These are phyloP conservation scores for Cancer borealis DNA, from an alignment of 2,888 invertebrate genomes.

Conservation along the genomic window DNA sequence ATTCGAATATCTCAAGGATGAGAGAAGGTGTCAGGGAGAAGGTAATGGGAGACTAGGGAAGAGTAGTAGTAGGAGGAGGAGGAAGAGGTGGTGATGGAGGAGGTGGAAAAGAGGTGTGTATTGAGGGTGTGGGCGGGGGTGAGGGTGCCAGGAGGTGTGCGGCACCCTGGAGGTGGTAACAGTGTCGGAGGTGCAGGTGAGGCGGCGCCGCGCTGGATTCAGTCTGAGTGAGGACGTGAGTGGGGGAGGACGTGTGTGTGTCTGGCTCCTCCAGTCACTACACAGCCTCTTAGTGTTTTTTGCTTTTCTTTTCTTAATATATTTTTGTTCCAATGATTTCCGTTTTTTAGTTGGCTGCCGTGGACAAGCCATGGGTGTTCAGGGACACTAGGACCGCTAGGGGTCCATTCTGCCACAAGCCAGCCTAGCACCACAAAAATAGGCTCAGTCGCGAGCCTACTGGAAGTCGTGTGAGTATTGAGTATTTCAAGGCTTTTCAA, in stretches of 20 bases:
- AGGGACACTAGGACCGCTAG: slow-evolving; percentile 12
- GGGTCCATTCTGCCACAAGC: slow-evolving; percentile 26
- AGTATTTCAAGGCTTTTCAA: neutral
- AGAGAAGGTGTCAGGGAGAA: neutral
- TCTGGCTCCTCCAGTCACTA: slow-evolving; percentile 34
- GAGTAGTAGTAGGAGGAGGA: neutral
- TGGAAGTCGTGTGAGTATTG: slow-evolving; percentile 60
- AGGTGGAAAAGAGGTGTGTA: neutral
- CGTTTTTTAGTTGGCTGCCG: slow-evolving; percentile 25
- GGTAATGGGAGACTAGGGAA: neutral
- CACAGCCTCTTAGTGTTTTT: slow-evolving; percentile 22
- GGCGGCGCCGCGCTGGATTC: neutral
- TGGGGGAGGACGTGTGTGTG: slow-evolving; percentile 40
- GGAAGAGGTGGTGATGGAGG: neutral
- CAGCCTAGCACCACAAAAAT: slow-evolving; percentile 51
- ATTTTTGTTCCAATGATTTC: neutral
- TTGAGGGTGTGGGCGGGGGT: slow-evolving; percentile 8
- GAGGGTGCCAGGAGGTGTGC: slow-evolving; percentile 9
- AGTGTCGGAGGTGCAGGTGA: neutral
- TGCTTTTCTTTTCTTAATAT: neutral
- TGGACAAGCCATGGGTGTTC: slow-evolving; percentile 28
- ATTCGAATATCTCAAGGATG: neutral
- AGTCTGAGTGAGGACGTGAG: slow-evolving; percentile 37
- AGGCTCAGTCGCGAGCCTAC: slow-evolving; percentile 54
- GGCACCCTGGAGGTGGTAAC: neutral